Percentiles rank a stretch among this genome's conserved stretches.
Evolutionary conservation across 2,113 vertebrate genomes (phyloP).

Genomic region (Danio rerio): DNA sequence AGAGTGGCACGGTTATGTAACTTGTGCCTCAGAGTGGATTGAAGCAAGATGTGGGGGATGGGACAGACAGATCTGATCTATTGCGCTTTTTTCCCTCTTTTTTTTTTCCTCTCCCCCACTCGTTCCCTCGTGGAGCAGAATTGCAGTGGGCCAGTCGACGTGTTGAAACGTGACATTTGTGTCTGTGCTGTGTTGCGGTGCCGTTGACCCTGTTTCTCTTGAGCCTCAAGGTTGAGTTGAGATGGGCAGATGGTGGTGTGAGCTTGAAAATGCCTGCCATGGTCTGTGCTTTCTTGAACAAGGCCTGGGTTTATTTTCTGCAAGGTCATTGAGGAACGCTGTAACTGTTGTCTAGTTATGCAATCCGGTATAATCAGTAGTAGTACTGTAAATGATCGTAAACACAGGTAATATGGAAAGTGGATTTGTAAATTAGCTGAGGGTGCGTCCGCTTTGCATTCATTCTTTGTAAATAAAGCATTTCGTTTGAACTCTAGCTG

Average conservation of each 20-base stretch:
- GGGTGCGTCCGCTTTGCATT: not conserved
- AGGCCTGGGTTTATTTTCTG: slow-evolving; percentile 22
- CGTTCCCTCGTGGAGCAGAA: slow-evolving; percentile 1
- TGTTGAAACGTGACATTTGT: not conserved
- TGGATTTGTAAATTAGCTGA: not conserved
- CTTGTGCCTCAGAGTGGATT: slow-evolving; percentile 60
- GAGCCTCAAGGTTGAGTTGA: slow-evolving; percentile 55
- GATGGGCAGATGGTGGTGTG: slow-evolving; percentile 41
- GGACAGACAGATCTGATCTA: slow-evolving; percentile 34
- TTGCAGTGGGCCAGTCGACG: slow-evolving; percentile 30
- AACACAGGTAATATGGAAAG: not conserved
- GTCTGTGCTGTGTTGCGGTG: slow-evolving; percentile 36
- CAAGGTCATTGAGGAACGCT: slow-evolving; percentile 30
- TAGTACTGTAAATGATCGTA: not conserved
- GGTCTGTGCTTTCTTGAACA: slow-evolving; percentile 26
- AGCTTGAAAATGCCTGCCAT: slow-evolving; percentile 27
- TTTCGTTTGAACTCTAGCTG: too few species aligned
- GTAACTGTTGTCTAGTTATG: slow-evolving; percentile 15
- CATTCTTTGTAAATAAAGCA: too few species aligned
- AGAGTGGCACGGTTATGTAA: slow-evolving; percentile 77
- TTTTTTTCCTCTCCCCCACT: not conserved
- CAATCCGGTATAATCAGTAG: not conserved
- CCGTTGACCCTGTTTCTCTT: slow-evolving; percentile 50
- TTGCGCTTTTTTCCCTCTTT: slow-evolving; percentile 21
- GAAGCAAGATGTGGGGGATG: slow-evolving; percentile 59